Evolutionary conservation across 2,888 invertebrate species (phyloP).

Genomic region (Heliconius hortense): DNA sequence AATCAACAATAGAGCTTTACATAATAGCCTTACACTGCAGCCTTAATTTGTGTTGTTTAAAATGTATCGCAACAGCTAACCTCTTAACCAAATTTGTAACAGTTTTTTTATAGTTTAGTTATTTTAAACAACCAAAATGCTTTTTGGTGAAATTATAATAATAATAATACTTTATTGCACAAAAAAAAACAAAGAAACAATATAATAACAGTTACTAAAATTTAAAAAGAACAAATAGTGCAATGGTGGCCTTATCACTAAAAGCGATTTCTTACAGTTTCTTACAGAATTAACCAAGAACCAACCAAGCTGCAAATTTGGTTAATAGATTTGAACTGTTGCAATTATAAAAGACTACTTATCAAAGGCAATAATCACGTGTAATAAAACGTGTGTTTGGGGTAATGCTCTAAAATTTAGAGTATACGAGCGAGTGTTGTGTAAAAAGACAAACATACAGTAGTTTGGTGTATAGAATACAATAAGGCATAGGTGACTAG

Average conservation of each 20-base stretch:
- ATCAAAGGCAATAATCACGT: slow-evolving; percentile 57
- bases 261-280: too few species aligned
- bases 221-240: too few species aligned
- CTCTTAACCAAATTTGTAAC: slow-evolving; percentile 16
- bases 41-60: slow-evolving; percentile 48
- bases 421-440: slow-evolving; percentile 53
- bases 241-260: too few species aligned
- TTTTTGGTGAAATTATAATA: not conserved
- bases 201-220: too few species aligned
- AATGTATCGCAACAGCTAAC: slow-evolving; percentile 32
- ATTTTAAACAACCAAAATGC: not conserved
- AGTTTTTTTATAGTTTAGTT: not conserved
- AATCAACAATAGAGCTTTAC: slow-evolving; percentile 38
- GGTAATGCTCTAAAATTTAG: slow-evolving; percentile 74
- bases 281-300: too few species aligned
- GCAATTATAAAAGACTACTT: slow-evolving; percentile 48
- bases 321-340: not conserved
- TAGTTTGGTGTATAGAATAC: slow-evolving; percentile 61
- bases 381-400: slow-evolving; percentile 46
- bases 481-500: slow-evolving; percentile 52
- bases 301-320: not conserved
- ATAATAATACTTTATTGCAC: too few species aligned
- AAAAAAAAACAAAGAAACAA: too few species aligned
- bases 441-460: slow-evolving; percentile 54
- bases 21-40: slow-evolving; percentile 46